Percentiles rank a stretch among this genome's conserved stretches.
Evolutionary conservation across 23 tunicate species (phyloP).

Genomic region (Ciona savignyi): DNA sequence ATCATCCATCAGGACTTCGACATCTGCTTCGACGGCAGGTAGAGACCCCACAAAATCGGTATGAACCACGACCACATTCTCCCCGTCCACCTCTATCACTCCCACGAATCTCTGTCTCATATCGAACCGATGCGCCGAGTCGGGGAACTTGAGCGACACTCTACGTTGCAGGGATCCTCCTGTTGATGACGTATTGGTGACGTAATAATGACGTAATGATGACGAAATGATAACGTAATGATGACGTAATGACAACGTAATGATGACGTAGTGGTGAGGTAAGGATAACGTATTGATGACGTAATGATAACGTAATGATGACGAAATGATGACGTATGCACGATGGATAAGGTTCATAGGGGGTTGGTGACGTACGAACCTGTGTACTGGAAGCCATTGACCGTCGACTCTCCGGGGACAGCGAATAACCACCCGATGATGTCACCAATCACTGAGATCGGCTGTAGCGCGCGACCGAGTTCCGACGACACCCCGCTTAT

Average conservation of each 20-base stretch:
- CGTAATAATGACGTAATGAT: too few relatives aligned
- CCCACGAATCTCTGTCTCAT: constrained; percentile 55
- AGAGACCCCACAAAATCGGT: constrained; percentile 63
- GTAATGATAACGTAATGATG: too few relatives aligned
- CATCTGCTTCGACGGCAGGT: constrained; percentile 34
- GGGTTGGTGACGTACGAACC: too few relatives aligned
- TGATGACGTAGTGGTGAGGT: background rate
- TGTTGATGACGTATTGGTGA: too few relatives aligned
- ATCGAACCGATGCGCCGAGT: constrained; percentile 48
- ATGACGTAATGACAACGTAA: too few relatives aligned
- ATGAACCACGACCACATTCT: constrained; percentile 24
- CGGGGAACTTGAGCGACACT: constrained; percentile 35
- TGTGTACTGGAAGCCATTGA: too few relatives aligned
- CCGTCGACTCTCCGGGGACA: constrained; percentile 26
- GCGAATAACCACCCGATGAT: constrained; percentile 85
- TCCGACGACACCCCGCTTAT: constrained; percentile 14
- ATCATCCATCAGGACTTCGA: constrained; percentile 16
- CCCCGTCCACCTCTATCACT: constrained; percentile 20
- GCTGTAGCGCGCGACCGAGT: constrained; percentile 51
- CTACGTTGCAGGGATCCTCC: constrained; percentile 72
- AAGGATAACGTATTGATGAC: background rate
- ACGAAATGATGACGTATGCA: too few relatives aligned
- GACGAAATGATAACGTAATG: too few relatives aligned
- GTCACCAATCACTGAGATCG: constrained; percentile 45
- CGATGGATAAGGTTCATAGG: too few relatives aligned